Evolutionary conservation across 1,140 invertebrate species (phyloP), one percentile per base, ranked within the genome.

Genomic region (Drosophila neocordata): DNA sequence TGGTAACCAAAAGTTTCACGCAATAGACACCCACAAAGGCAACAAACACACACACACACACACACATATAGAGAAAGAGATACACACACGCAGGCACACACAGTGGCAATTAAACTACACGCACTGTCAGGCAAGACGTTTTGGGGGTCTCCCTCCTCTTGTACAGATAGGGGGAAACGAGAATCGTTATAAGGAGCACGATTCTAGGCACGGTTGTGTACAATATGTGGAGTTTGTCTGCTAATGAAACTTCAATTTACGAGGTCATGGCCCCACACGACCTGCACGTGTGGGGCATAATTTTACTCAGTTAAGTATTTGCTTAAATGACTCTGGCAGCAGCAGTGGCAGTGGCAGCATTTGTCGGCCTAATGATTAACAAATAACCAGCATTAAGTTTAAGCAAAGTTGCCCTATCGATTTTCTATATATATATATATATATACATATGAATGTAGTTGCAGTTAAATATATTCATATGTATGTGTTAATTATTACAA

Each of bases 231-330:
- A 18, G 37, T 15, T 11, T 38, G 27, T 48, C 68, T 60, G 73
- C 83, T 85, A 85, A 85, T 85, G 83, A 85, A 85, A 85, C 82
- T 85, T 85, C 82, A 87, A 87, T 87, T 87, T 88, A 87, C 82
- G 82, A 87, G 82, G 82, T 87, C 82, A 88, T 79, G 82, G 82
- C 78, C 78, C 41, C 65, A 68, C 79, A 81, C 75, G 81, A 61
- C 81, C 82, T 70, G 82, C 82, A 85, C 81, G 81, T 85, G 81
- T 85, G 82, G 74, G 79, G 78, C 82, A 88, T 88, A 87, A 82
- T 87, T 88, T 88, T 58, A 81, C 58, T 87, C 65, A 72, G 83
- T 88, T 87, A 48, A 48, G 41, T 48, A 87, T 88, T 87, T 87
- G 83, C 73, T 87, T 87, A 82, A 88, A 82, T 65, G 78, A 82